Base-by-base conservation (phyloP, 2,797 vertebrate species). In the Lerista edwardsae region DNA sequence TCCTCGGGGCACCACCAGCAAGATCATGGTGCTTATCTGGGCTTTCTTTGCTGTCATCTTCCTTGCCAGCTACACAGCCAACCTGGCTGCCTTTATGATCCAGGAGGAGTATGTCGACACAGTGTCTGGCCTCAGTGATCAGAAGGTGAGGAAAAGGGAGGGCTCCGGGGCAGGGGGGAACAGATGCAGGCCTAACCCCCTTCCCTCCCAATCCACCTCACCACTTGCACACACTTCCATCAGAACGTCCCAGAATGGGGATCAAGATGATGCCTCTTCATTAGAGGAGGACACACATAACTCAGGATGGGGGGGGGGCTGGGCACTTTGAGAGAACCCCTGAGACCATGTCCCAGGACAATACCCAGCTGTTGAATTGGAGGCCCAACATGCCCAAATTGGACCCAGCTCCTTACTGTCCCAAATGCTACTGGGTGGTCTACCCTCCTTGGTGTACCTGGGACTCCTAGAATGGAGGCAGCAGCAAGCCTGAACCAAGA, bases 31-130 rank as follows among this genome's bases (percentile, higher is more conserved):
- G 89, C 96, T 98, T 94, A 97, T 99, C 90, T 98, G 98, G 98
- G 98, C 98, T 90, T 99, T 99, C 96, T 99, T 99, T 57, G 98
- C 98, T 11, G 98, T 99, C 95, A 99, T 99, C 95, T 99, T 99
- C 94, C 97, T 99, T 83, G 98, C 98, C 94, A 98, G 98, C 93
- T 98, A 99, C 94, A 99, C 98, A 6, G 98, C 98, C 93, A 98
- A 99, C 96, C 96, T 99, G 95, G 98, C 98, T 0, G 98, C 98
- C 91, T 99, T 99, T 94, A 99, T 99, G 98, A 98, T 98, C 95
- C 98, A 99, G 93, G 98, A 98, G 93, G 98, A 99, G 92, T 99
- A 98, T 65, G 98, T 99, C 79, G 98, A 99, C 95, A 98, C 98
- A 0, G 98, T 99, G 86, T 99, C 98, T 27, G 98, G 98, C 61